Evolutionary conservation across 2,797 vertebrate genomes (phyloP).

Genomic region (Molossus alvarezi): DNA sequence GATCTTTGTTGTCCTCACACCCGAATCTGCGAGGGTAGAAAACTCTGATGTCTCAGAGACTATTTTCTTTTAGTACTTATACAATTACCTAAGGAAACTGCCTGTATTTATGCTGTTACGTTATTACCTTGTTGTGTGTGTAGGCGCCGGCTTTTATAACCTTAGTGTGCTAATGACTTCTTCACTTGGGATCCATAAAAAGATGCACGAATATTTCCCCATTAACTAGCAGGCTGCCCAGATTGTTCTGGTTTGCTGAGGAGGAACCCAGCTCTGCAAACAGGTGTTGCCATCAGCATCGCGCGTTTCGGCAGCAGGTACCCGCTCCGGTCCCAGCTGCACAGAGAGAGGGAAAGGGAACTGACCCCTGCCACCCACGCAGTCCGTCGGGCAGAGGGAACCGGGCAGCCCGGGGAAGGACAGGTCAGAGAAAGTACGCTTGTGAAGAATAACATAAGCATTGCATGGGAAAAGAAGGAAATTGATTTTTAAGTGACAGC

Average conservation of each 20-base stretch:
- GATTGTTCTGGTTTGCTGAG: conserved; percentile 77
- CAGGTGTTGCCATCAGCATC: background rate
- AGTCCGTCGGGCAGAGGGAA: background rate
- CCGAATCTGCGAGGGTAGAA: background rate
- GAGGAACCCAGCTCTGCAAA: conserved; percentile 51
- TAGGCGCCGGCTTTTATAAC: conserved; percentile 68
- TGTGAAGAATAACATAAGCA: conserved; percentile 17
- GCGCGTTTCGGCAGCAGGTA: background rate
- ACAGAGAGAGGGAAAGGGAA: background rate
- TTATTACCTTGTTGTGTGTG: conserved; percentile 65
- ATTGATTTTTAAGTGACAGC: background rate
- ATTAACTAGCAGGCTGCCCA: conserved; percentile 67
- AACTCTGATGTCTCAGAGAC: background rate
- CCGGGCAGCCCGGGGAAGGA: background rate
- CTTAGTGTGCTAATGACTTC: conserved; percentile 74
- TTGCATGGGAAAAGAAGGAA: background rate
- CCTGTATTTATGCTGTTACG: background rate
- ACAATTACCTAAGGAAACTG: conserved; percentile 53
- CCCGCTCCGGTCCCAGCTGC: background rate
- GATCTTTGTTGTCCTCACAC: background rate
- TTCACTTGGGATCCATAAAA: conserved; percentile 80
- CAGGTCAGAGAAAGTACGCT: background rate
- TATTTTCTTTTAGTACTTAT: background rate
- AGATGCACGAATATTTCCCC: conserved; percentile 72
- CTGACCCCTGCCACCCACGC: background rate